Conservation (phyloP, 23 tunicate genomes). For the Aplidium turbinatum region DNA sequence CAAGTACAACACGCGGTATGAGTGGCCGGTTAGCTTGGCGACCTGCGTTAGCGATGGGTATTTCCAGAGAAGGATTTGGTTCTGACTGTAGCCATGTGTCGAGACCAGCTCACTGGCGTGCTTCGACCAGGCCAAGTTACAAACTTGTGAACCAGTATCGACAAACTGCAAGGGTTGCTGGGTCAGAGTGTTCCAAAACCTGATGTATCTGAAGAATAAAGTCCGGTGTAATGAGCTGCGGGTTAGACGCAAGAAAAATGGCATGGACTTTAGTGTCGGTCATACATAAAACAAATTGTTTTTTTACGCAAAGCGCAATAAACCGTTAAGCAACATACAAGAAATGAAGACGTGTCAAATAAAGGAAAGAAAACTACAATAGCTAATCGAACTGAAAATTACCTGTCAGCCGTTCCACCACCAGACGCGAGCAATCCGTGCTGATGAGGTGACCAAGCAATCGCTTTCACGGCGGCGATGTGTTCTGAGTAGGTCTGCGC, state of each 20-base stretch:
- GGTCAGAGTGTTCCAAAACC: slow-evolving; percentile 94
- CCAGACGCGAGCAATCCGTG: slow-evolving; percentile 96
- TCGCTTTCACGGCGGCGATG: slow-evolving; percentile 92
- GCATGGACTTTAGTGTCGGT: too few relatives aligned
- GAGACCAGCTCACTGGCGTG: slow-evolving; percentile 93
- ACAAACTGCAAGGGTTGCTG: slow-evolving; percentile 82
- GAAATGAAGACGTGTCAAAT: too few relatives aligned
- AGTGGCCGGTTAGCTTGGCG: slow-evolving; percentile 89
- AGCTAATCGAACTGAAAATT: background rate
- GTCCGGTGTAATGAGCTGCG: background rate
- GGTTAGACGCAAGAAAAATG: too few relatives aligned
- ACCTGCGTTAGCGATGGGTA: slow-evolving; percentile 88
- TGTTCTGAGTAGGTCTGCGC: slow-evolving; percentile 79
- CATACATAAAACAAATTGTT: too few relatives aligned
- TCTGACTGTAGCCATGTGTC: slow-evolving; percentile 96
- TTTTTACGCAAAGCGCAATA: too few relatives aligned
- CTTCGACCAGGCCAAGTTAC: slow-evolving; percentile 93
- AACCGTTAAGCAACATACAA: too few relatives aligned
- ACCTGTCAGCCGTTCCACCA: slow-evolving; percentile 95
- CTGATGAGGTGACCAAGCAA: slow-evolving; percentile 99
- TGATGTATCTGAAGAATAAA: slow-evolving; percentile 54
- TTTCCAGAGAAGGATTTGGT: slow-evolving; percentile 89
- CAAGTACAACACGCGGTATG: slow-evolving; percentile 88
- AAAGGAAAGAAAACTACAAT: background rate
- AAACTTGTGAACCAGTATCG: slow-evolving; percentile 93